phyloP scores from a whole-genome alignment of 2,888 invertebrate genomes.

The Caenorhabditis panamensis region DNA sequence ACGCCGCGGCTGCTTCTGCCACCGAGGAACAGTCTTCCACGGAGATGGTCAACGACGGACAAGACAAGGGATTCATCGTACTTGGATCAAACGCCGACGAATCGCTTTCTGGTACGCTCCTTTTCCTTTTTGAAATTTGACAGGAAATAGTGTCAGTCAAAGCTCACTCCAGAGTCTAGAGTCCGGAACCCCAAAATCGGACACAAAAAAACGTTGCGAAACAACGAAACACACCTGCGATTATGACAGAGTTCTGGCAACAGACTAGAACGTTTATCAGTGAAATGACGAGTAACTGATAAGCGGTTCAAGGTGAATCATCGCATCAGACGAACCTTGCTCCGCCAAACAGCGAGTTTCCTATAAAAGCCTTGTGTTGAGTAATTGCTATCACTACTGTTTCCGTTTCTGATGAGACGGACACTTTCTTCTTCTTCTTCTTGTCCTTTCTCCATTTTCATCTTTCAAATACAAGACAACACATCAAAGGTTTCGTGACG shows the following conservation, averaged over 20 bases:
- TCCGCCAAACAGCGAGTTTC: no score
- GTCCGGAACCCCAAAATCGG: no score
- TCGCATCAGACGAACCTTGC: constrained; percentile 1
- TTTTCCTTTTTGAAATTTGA: constrained; percentile 1
- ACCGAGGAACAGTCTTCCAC: constrained; percentile 21
- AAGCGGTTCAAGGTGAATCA: constrained; percentile 18
- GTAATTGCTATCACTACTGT: constrained; percentile 13
- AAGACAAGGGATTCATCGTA: constrained; percentile 76
- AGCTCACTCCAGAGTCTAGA: constrained; percentile 14
- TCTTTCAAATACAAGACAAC: no score
- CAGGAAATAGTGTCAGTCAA: neutral
- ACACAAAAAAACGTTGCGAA: no score
- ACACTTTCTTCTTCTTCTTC: neutral
- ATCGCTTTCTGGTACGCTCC: constrained; percentile 47
- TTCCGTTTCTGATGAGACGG: neutral
- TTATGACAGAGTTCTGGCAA: constrained; percentile 15
- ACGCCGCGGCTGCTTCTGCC: constrained; percentile 52
- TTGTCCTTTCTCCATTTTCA: no score
- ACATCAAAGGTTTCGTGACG: neutral
- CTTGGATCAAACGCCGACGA: constrained; percentile 72
- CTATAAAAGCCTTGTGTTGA: constrained; percentile 6
- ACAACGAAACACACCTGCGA: constrained; percentile 2
- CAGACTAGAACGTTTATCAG: constrained; percentile 23
- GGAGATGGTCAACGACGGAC: constrained; percentile 40
- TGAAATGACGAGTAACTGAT: constrained; percentile 20